Percentiles rank a stretch among this genome's conserved stretches.
These are phyloP conservation scores for Augochlora pura DNA, from an alignment of 1,140 invertebrate species.

Conservation along the genomic window DNA sequence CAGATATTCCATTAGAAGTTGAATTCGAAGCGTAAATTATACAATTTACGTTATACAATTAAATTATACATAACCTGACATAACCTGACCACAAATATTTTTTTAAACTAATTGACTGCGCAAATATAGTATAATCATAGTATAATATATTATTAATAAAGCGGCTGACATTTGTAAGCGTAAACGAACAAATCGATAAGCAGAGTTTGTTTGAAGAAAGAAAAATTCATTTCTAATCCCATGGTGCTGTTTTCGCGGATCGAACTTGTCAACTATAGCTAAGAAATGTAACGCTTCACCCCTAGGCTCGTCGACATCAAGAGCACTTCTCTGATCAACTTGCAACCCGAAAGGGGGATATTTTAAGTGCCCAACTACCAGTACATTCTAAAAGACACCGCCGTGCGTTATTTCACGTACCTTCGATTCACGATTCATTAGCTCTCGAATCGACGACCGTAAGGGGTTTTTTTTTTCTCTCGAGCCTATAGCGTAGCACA, in stretches of 20 bases:
- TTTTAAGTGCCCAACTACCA: conserved; percentile 12
- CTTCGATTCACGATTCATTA: conserved; percentile 43
- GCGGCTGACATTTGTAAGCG: too few relatives aligned
- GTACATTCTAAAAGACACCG: conserved; percentile 22
- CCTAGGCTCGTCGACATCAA: conserved; percentile 3
- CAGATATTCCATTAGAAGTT: too few relatives aligned
- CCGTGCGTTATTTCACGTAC: conserved; percentile 7
- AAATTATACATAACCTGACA: too few relatives aligned
- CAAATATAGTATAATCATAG: too few relatives aligned
- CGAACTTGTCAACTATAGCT: background rate
- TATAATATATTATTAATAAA: too few relatives aligned
- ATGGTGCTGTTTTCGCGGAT: background rate
- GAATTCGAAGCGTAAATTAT: too few relatives aligned
- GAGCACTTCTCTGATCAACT: conserved; percentile 35
- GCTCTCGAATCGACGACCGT: conserved; percentile 13
- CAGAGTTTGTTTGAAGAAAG: too few relatives aligned
- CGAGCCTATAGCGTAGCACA: background rate
- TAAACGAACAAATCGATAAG: too few relatives aligned
- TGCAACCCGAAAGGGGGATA: conserved; percentile 28
- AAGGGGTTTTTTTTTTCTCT: background rate
- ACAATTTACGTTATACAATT: too few relatives aligned
- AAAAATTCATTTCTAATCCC: too few relatives aligned
- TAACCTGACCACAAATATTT: too few relatives aligned
- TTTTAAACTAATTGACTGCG: too few relatives aligned
- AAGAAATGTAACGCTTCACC: conserved; percentile 35